phyloP scores from a whole-genome alignment of 2,113 vertebrate species.

The Grallaria varia region DNA sequence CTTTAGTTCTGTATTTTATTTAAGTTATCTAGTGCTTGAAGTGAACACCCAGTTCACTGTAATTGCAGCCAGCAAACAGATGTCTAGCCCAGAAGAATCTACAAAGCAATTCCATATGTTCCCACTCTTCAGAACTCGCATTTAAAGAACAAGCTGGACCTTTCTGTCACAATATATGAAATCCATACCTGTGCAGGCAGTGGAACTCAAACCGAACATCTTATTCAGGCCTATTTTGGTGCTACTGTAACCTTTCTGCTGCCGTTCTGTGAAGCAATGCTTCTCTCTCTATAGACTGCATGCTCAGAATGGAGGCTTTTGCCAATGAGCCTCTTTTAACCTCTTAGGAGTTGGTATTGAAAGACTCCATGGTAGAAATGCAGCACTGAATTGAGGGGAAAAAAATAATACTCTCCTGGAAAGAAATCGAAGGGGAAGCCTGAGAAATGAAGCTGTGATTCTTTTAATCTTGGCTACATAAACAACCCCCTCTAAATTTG shows the following conservation, averaged over 20 bases:
- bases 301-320: not conserved
- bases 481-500: not conserved
- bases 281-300: not conserved
- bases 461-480: not conserved
- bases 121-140: not conserved
- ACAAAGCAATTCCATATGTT: constrained; percentile 57
- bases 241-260: not conserved
- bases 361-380: not conserved
- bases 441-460: not conserved
- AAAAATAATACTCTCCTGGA: not conserved
- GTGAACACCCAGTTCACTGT: not conserved
- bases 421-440: not conserved
- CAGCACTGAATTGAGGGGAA: not conserved
- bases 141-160: not conserved
- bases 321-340: not conserved
- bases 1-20: constrained; percentile 5
- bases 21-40: not conserved
- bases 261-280: not conserved
- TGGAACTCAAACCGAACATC: not conserved
- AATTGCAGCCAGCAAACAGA: constrained; percentile 16
- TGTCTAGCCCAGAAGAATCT: constrained; percentile 12
- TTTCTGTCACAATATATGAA: not conserved
- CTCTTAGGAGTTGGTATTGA: not conserved
- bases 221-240: not conserved
- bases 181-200: not conserved